Conservation (phyloP, 2,113 vertebrate genomes). For the Tautogolabrus adspersus region DNA sequence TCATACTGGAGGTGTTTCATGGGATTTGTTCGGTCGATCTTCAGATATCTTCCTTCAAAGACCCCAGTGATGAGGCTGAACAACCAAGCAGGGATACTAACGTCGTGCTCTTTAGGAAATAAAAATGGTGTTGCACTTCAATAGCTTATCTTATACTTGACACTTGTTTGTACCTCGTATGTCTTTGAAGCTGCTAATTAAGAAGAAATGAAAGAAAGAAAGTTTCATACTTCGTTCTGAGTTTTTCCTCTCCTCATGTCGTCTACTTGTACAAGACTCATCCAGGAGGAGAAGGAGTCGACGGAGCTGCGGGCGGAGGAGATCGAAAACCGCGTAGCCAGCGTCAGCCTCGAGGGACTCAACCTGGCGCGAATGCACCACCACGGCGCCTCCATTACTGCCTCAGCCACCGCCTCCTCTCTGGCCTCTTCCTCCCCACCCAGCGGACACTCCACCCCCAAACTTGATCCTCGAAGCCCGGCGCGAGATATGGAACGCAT, state of each 20-base stretch:
- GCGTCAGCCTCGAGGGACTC: slow-evolving; percentile 96
- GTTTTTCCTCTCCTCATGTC: background rate
- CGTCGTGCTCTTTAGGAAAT: background rate
- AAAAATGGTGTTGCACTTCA: background rate
- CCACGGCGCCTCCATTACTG: slow-evolving; percentile 94
- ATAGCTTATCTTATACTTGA: too few species aligned
- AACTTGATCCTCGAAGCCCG: slow-evolving; percentile 94
- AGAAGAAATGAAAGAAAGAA: too few species aligned
- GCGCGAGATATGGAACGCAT: slow-evolving; percentile 97
- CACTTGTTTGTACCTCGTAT: too few species aligned
- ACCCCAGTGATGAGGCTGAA: background rate
- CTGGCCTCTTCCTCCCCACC: slow-evolving; percentile 97
- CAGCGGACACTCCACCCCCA: slow-evolving; percentile 97
- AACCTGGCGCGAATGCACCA: slow-evolving; percentile 94
- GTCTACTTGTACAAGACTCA: slow-evolving; percentile 84
- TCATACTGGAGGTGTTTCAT: slow-evolving; percentile 20
- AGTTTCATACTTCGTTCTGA: background rate
- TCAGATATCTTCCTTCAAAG: slow-evolving; percentile 9
- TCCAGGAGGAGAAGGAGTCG: slow-evolving; percentile 99
- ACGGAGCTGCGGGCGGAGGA: slow-evolving; percentile 97
- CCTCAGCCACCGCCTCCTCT: slow-evolving; percentile 95
- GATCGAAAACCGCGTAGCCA: slow-evolving; percentile 97
- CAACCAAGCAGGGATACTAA: background rate
- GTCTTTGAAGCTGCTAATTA: too few species aligned
- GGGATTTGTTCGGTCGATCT: slow-evolving; percentile 28